Evolutionary conservation across 2,113 vertebrate genomes (phyloP), one percentile per base, ranked within the genome.

Genomic region (Vireo altiloquus): DNA sequence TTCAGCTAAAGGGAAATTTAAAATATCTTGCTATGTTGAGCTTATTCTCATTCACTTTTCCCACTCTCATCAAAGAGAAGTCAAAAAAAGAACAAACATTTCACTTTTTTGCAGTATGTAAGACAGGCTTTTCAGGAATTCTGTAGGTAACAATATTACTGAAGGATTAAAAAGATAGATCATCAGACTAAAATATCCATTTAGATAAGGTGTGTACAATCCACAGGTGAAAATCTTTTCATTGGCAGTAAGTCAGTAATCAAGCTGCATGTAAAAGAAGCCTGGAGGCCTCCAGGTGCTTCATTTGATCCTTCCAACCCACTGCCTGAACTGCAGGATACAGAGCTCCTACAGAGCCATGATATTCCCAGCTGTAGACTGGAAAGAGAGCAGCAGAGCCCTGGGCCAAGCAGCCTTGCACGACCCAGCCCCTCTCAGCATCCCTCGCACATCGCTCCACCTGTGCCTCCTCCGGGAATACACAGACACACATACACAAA

Each of bases 361-460:
- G 52, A 30, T 54, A 19, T 23, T 92, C 25, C 33, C 31, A 54
- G 52, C 35, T 60, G 21, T 25, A 40, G 50, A 46, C 46, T 44
- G 40, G 16, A 86, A 20, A 31, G 24, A 76, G 42, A 72, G 10
- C 35, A 60, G n/a, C 16, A 57, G 30, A 87, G 39, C 24, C 30
- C 44, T 74, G 56, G 59, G 46, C 56, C 54, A 42, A 72, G 44
- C 1, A 10, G 28, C 24, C 39, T 17, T 39, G 10, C 3, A 5
- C 15, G 52, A 84, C 10, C 28, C 54, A 70, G 33, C 7, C 15
- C 69, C 44, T 10, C 22, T 42, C 12, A 3, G 27, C 46, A 77
- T 49, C 35, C 49, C 10, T 57, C 0, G 0, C 0, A 0, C 17
- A 17, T 39, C 2, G 0, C 64, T 57, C 50, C 37, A 50, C 57